Base-by-base conservation (phyloP, 2,888 invertebrate species). In the Octonoba sinensis region DNA sequence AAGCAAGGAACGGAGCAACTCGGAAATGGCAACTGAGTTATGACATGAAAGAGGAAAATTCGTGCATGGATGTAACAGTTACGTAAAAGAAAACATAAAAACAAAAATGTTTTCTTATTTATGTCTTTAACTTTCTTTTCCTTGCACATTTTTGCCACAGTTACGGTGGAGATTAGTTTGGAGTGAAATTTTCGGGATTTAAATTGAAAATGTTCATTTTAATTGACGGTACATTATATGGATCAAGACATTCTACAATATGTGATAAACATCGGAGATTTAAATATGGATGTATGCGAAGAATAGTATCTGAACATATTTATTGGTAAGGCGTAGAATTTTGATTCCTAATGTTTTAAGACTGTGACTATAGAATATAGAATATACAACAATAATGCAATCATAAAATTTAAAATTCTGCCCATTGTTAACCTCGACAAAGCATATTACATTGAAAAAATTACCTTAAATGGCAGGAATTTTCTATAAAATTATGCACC, bases 211-310 rank as follows among this genome's bases (percentile, higher is more conserved):
- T 77, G 78, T 66, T 65, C 36, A 65, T 78, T 24, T 20, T 71
- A 20, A 78, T 71, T 18, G 47, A 71, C 49, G 78, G 78, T 1
- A 66, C 65, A 6, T 15, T 66, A 18, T 78, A 78, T 24, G 71
- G 71, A 18, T 66, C 71, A 0, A 64, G 66, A 47, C 78, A 71
- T 54, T 71, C 51, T 16, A 13, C 24, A 24, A 16, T 15, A 0
- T 71, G 18, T 51, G 49, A n/a, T 49, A 49, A 27, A 13, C 59
- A 71, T 16, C 27, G 65, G 22, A 56, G 66, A 44, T 49, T 65
- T 27, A 65, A 71, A 20, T 57, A 78, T 57, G 77, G 78, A 16
- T 78, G 71, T 18, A 15, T 49, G 13, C 62, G 59, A 12, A 56
- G 66, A 20, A 59, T 78, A 49, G 36, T 78, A 16, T 65, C 65